Base-by-base conservation (phyloP, 2,888 invertebrate genomes). In the Adelphocoris suturalis region DNA sequence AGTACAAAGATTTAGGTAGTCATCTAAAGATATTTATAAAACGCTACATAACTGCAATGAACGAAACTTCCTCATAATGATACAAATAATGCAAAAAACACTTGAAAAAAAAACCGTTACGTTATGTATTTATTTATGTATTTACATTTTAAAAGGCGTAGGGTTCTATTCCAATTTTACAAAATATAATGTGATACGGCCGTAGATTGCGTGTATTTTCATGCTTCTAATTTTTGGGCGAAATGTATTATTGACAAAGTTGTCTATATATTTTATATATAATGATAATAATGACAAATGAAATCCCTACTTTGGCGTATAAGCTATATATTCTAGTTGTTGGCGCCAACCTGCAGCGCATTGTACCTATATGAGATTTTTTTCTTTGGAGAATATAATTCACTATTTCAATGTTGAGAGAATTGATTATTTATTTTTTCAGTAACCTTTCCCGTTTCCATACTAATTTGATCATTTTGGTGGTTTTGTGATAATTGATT, bases 231-330 rank as follows among this genome's bases (percentile, higher is more conserved):
- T 68, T 68, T 19, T 23, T 23, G 2, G 68, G 23, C 27, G 13
- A 68, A 23, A 68, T 52, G 52, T 52, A 68, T 68, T 68, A 23
- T 68, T 68, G 68, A 68, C 23, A 23, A 23, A 52, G 2, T 52
- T 68, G 68, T 68, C 23, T 12, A n/a, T 57, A 57, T 68, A 68
- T 68, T 68, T 68, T 68, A 68, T 68, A 68, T 68, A n/a, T 57
- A 57, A 37, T 37, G 7, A 37, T 23, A 12, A 23, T 68, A 23
- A 68, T 19, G 23, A 23, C 5, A n/a, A n/a, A n/a, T n/a, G n/a
- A n/a, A 68, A 68, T 12, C 23, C 23, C 68, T 68, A 68, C 68
- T 9, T 68, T 23, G 27, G 27, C 27, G 9, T 68, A 23, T 68
- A 68, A n/a, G 27, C 19, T 68, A 12, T 23, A 68, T 68, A 23